A percentile compares a stretch with the other conserved stretches of the same genome.
These are phyloP conservation scores for Lerema accius DNA, from an alignment of 1,140 invertebrate species.

Conservation along the genomic window DNA sequence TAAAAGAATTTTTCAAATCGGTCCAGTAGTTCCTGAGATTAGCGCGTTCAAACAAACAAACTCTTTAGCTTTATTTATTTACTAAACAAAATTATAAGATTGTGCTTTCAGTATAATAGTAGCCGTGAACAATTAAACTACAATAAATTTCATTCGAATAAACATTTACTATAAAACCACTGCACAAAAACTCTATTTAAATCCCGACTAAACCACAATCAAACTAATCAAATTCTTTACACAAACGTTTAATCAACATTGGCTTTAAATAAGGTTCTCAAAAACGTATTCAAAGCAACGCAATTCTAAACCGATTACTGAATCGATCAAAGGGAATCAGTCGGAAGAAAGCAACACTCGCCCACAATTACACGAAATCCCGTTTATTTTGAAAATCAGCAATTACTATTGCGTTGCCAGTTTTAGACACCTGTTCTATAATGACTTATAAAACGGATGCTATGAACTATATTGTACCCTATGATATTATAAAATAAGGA, in stretches of 20 bases:
- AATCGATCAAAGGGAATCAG: background rate
- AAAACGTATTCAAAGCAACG: background rate
- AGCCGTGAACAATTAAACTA: too few relatives aligned
- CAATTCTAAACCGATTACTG: background rate
- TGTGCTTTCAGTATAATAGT: too few relatives aligned
- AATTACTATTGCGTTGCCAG: background rate
- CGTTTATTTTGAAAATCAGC: background rate
- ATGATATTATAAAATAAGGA: too few relatives aligned
- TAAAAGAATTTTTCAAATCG: too few relatives aligned
- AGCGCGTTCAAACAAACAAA: too few relatives aligned
- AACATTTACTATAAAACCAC: too few relatives aligned
- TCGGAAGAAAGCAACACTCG: background rate
- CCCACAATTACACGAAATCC: background rate
- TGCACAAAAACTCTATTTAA: background rate
- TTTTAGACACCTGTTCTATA: background rate
- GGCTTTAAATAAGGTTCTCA: background rate
- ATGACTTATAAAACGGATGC: background rate
- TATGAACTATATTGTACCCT: background rate
- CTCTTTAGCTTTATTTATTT: too few relatives aligned
- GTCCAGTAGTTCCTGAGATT: too few relatives aligned
- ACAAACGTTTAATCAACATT: background rate
- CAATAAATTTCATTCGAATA: too few relatives aligned
- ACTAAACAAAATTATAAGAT: too few relatives aligned
- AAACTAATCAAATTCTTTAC: background rate
- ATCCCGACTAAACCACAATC: background rate